Evolutionary conservation across 2,113 vertebrate species (phyloP), one percentile per base, ranked within the genome.

Genomic region (Pandion haliaetus): DNA sequence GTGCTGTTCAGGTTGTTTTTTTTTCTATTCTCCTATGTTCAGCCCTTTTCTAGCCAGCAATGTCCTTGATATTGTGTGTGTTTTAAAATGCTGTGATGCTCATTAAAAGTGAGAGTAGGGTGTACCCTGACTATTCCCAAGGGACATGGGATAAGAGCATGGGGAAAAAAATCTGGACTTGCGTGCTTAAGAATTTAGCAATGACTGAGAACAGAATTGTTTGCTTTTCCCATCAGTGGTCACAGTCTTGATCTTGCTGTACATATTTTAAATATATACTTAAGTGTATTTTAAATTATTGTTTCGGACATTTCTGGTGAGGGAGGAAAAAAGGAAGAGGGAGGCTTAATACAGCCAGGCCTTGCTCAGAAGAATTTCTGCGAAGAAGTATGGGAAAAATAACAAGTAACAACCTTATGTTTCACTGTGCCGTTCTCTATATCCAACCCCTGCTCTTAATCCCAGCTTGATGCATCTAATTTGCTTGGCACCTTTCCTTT

Each of bases 401-500:
- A 86, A 82, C 93, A 95, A 96, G 81, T 92, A 95, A 47, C 82
- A 76, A 82, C 94, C 95, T 95, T 94, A 70, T 90, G 81, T 97
- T 97, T 96, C 54, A 10, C 93, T 92, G 72, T 93, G 88, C 88
- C 62, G 28, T 95, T 95, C 90, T 97, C 82, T 92, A 17, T 88
- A 84, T 94, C 94, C 94, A 88, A 9, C 71, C 92, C 88, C 77
- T 94, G 88, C 90, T 95, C 63, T 82, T 94, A 95, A 79, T 97
- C 95, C 88, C 95, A 94, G 96, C 92, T 93, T 38, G 94, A 96
- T 94, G 93, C 77, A 63, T 97, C 96, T 95, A 23, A 97, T 96
- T 91, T 96, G 83, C 90, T 95, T 97, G 96, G 96, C 96, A 97
- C 92, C 80, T 95, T 93, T 97, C 94, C 97, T 97, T 95, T 96